A percentile compares a stretch with the other conserved stretches of the same genome.
Evolutionary conservation across 2,888 invertebrate species (phyloP).

Genomic region (Bembecia ichneumoniformis): DNA sequence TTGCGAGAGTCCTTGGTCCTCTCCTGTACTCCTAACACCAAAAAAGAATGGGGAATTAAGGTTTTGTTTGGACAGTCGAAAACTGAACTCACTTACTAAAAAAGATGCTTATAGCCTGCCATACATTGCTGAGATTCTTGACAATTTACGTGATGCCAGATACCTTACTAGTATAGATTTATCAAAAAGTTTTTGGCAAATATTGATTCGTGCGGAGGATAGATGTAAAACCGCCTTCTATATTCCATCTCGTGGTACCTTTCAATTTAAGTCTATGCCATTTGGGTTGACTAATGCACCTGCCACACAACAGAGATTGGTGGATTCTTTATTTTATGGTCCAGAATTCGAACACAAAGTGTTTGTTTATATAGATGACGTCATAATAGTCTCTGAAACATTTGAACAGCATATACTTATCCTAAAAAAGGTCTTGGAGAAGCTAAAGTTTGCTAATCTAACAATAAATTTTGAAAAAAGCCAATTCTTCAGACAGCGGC

Average conservation of each 20-base stretch:
- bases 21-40: conserved; percentile 10
- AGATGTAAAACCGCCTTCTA: conserved; percentile 14
- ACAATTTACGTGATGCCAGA: conserved; percentile 11
- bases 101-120: conserved; percentile 13
- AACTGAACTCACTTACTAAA: conserved; percentile 12
- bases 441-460: conserved; percentile 13
- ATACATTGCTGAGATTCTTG: conserved; percentile 12
- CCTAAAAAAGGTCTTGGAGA: conserved; percentile 10
- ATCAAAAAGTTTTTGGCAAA: conserved; percentile 14
- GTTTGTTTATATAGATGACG: conserved; percentile 15
- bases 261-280: conserved; percentile 9
- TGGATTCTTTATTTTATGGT: conserved; percentile 4
- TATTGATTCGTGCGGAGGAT: conserved; percentile 7
- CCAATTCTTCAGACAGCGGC: conserved; percentile 12
- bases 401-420: conserved; percentile 13
- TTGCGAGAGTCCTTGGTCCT: conserved; percentile 19
- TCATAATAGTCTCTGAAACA: conserved; percentile 9
- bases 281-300: conserved; percentile 12
- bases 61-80: conserved; percentile 18
- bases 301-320: conserved; percentile 2
- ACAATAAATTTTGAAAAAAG: conserved; percentile 16
- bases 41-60: conserved; percentile 17
- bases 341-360: conserved; percentile 11
- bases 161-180: conserved; percentile 14
- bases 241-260: conserved; percentile 12